A percentile compares a stretch with the other conserved stretches of the same genome.
Conservation (phyloP, 2,113 vertebrate species). For the Gymnarchus niloticus region DNA sequence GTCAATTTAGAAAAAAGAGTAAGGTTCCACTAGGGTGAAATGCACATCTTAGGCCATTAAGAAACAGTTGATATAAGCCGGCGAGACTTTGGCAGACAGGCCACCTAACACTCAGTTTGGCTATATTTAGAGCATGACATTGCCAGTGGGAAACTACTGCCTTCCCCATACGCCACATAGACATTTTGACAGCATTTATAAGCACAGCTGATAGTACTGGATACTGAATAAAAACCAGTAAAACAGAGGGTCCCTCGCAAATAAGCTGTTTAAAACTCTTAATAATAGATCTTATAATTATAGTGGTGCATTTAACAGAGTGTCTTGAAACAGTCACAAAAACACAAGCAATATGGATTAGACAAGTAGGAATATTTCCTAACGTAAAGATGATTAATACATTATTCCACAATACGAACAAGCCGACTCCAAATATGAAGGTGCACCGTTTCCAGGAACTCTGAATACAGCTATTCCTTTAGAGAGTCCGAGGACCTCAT, state of each 20-base stretch:
- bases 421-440: no score
- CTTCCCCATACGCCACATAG: not conserved
- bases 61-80: not conserved
- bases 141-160: not conserved
- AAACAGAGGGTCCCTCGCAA: not conserved
- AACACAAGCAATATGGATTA: not conserved
- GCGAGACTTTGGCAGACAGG: not conserved
- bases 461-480: not conserved
- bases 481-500: not conserved
- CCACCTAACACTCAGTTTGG: not conserved
- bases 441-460: not conserved
- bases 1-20: not conserved
- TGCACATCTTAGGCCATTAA: no score
- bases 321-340: not conserved
- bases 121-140: conserved; percentile 26
- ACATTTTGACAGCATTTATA: not conserved
- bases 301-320: not conserved
- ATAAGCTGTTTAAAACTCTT: not conserved
- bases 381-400: no score
- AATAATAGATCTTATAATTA: not conserved
- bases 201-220: not conserved
- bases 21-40: not conserved
- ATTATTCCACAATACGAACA: no score
- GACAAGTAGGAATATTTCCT: not conserved
- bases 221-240: not conserved